These are phyloP conservation scores for Pterocles burchelli DNA, from an alignment of 2,113 vertebrate genomes.

Conservation along the genomic window DNA sequence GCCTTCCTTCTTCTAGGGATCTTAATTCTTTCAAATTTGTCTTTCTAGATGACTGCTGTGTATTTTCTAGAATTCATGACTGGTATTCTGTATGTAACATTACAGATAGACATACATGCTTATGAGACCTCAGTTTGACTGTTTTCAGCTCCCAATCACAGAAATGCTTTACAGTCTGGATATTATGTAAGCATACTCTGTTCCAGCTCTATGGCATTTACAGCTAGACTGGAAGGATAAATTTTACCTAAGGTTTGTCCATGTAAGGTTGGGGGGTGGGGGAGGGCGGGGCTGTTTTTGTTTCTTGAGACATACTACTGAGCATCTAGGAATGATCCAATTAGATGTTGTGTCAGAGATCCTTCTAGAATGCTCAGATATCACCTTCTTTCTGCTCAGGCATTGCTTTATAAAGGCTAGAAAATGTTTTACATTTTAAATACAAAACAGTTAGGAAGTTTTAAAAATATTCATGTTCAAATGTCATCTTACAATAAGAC, in stretches of 20 bases:
- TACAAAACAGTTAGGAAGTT: neutral
- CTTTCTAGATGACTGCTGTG: neutral
- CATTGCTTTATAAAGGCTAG: neutral
- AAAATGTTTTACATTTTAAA: too few species aligned
- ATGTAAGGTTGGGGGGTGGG: fast-evolving
- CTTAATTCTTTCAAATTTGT: neutral
- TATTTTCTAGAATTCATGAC: neutral
- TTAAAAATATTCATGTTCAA: neutral
- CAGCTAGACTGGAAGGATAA: neutral
- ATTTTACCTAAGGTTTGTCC: neutral
- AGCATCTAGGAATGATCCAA: neutral
- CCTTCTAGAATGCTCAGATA: neutral
- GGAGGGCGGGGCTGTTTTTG: neutral
- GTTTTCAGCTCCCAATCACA: neutral
- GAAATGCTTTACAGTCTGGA: neutral
- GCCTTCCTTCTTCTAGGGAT: neutral
- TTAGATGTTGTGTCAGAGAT: neutral
- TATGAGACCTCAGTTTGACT: neutral
- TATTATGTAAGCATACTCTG: neutral
- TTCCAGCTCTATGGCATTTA: neutral
- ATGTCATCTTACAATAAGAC: neutral
- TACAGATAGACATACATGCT: neutral
- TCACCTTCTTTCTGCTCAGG: neutral
- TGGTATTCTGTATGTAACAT: neutral
- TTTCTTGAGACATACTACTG: neutral